Conservation (phyloP, 1,140 invertebrate genomes). For the Aphaenogaster floridana region DNA sequence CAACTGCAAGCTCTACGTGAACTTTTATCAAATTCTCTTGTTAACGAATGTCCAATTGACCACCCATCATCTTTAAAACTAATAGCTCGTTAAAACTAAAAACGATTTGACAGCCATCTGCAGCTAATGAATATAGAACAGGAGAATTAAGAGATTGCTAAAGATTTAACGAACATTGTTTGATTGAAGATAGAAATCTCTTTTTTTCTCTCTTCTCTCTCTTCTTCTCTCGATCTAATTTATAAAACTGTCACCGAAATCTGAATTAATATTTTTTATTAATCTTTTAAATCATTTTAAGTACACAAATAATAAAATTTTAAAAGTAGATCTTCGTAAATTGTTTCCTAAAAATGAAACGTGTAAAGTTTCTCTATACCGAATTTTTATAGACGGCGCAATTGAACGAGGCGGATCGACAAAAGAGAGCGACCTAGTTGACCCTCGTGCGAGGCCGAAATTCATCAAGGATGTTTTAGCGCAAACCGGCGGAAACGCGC, state of each 20-base stretch:
- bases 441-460: conserved; percentile 8
- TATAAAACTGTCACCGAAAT: neutral
- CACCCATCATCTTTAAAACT: conserved; percentile 23
- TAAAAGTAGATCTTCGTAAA: neutral
- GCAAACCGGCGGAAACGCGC: conserved; percentile 74
- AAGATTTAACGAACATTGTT: conserved; percentile 12
- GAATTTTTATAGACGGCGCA: conserved; percentile 37
- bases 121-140: conserved; percentile 9
- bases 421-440: conserved; percentile 12
- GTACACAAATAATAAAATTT: neutral
- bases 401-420: neutral
- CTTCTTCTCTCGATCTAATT: neutral
- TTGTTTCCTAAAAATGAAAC: neutral
- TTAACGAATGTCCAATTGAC: conserved; percentile 19
- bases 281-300: neutral
- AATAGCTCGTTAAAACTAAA: conserved; percentile 34
- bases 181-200: neutral
- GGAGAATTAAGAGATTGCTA: neutral
- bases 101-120: conserved; percentile 16
- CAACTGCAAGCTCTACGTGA: neutral
- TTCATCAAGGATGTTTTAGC: conserved; percentile 74
- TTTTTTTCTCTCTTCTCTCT: neutral
- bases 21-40: neutral
- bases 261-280: neutral
- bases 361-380: neutral